A percentile compares a stretch with the other conserved stretches of the same genome.
phyloP scores from a whole-genome alignment of 2,888 invertebrate species.

The Salticus scenicus region DNA sequence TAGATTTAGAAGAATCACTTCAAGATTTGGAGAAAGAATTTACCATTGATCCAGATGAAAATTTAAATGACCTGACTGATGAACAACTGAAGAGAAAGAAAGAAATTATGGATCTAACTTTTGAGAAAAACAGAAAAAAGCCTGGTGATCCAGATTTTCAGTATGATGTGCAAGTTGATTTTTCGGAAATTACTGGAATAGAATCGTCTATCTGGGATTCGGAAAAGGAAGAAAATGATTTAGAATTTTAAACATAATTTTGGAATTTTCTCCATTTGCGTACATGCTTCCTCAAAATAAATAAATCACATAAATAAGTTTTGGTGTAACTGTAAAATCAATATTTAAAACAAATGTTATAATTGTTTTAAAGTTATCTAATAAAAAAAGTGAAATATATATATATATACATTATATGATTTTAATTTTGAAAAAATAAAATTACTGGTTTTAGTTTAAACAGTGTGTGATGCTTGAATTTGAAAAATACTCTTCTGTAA shows the following conservation, averaged over 20 bases:
- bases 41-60: constrained; percentile 77
- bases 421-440: no score
- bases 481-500: no score
- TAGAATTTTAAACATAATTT: constrained; percentile 36
- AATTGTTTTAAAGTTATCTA: no score
- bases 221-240: constrained; percentile 55
- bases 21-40: constrained; percentile 74
- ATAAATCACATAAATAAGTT: no score
- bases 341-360: no score
- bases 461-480: no score
- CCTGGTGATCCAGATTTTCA: constrained; percentile 77
- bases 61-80: constrained; percentile 77
- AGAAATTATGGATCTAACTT: constrained; percentile 77
- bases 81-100: constrained; percentile 76
- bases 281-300: no score
- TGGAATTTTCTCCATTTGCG: no score
- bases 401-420: no score
- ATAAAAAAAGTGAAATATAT: no score
- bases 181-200: constrained; percentile 72
- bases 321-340: no score
- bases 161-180: constrained; percentile 78
- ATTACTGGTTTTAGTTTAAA: no score
- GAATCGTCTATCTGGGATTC: constrained; percentile 68
- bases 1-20: constrained; percentile 76
- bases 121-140: constrained; percentile 76